Base-by-base conservation (phyloP, 1,140 invertebrate genomes). In the Dreissena rostriformis region DNA sequence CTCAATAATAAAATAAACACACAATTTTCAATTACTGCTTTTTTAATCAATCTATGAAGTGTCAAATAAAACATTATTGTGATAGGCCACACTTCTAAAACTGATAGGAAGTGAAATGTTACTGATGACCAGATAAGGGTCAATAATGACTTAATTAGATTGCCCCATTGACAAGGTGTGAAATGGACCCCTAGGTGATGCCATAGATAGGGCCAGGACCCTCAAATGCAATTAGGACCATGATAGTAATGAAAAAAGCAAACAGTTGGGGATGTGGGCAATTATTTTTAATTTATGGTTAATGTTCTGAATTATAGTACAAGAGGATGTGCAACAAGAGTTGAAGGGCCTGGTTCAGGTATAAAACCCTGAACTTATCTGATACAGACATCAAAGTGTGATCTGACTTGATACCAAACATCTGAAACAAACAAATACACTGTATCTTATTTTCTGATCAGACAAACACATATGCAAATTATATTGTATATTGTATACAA, bases 91-190 rank as follows among this genome's bases (percentile, higher is more conserved):
- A 79, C 77, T 79, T 79, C 28, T 51, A 71, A 78, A 22, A 68
- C 65, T 57, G 17, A 57, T 68, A 66, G 77, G 68, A 68, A 66
- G 66, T 70, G 24, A 61, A 28, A 66, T 52, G 77, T 12, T 57
- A 67, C 68, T 79, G 22, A n/a, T 79, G 22, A 22, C 11, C 57
- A 79, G 77, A 79, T 79, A 79, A 71, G 66, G 39, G 77, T 19
- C 63, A 51, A 12, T 79, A 79, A 79, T 79, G 53, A 79, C 24
- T 65, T 77, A 77, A 77, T 77, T 63, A 77, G 19, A 77, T 67
- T 65, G 67, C 67, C 63, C 63, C 67, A 77, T 77, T 77, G 67
- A 52, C 29, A 77, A 70, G 19, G 39, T 70, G 65, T 70, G 63
- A 57, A 17, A 68, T 70, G 68, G 66, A 53, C 77, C 57, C 51